Base-by-base conservation (phyloP, 2,113 vertebrate species). In the Probosciger aterrimus region DNA sequence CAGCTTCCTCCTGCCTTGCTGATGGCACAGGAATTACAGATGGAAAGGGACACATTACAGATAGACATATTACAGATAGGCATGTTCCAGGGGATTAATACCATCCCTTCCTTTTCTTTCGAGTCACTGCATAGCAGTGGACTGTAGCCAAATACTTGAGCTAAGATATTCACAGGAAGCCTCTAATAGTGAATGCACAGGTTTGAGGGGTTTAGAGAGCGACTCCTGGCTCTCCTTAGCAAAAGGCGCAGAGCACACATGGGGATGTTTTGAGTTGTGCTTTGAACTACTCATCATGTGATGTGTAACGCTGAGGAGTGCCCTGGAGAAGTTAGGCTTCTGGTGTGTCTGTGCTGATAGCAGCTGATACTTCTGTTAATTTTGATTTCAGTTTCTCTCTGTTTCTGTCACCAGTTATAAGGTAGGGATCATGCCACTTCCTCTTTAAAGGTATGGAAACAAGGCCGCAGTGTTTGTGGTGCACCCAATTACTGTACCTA, bases 241-340 rank as follows among this genome's bases (percentile, higher is more conserved):
- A 35, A 81, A 70, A 86, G 39, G 11, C 55, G 30, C 46, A 63
- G 55, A 68, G 39, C 16, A 16, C 0, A 0, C 33, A 1, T 23
- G 30, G 52, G 0, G 1, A 15, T 91, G 69, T 22, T 73, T 73
- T 60, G 47, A 59, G n/a, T 18, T 16, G 3, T 59, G 25, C 37
- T 84, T 85, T 76, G 63, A 62, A 31, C 23, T 60, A 10, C 49
- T 71, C n/a, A 6, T 25, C 39, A 20, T 35, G 35, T 76, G 47
- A 13, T 44, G 46, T 44, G 27, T 75, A 69, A 23, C 64, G 22
- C 57, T 44, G 10, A 50, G 46, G 10, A 50, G 46, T 53, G 52
- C 8, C 5, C 9, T 41, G n/a, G n/a, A 77, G 47, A 69, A 80
- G 22, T 37, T 30, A 33, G 37, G 10, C 15, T 24, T 67, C 27